Conservation (phyloP, 2,888 invertebrate species). For the Myathropa florea region DNA sequence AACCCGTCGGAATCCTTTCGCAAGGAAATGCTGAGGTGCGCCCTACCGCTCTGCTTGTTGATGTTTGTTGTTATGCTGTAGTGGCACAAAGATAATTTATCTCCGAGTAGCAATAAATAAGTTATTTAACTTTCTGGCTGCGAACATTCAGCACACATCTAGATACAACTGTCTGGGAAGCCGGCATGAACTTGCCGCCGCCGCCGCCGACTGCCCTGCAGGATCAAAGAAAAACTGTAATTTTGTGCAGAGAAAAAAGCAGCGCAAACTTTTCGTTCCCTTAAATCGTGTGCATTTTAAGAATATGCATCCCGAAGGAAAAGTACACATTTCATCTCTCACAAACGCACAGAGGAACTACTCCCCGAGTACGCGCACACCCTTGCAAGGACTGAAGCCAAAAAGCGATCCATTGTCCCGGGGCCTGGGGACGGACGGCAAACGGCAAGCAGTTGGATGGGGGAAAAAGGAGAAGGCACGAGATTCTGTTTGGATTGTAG, state of each 20-base stretch:
- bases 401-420: conserved; percentile 1
- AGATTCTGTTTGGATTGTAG: conserved; percentile 43
- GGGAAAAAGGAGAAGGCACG: not conserved
- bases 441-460: not conserved
- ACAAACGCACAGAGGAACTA: not conserved
- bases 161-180: conserved; percentile 26
- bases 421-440: not conserved
- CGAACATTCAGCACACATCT: not conserved
- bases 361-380: not conserved
- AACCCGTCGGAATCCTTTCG: conserved; percentile 17
- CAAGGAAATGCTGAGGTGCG: not conserved
- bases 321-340: conserved; percentile 31
- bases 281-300: conserved; percentile 59
- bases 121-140: conserved; percentile 56
- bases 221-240: conserved; percentile 20
- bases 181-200: conserved; percentile 30
- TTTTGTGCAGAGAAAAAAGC: conserved; percentile 1
- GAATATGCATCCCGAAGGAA: conserved; percentile 57
- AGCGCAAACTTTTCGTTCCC: conserved; percentile 42
- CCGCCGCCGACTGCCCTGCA: not conserved
- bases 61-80: conserved; percentile 38
- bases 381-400: conserved; percentile 38
- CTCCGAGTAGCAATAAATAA: conserved; percentile 52
- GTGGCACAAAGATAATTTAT: conserved; percentile 50
- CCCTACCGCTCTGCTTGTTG: conserved; percentile 10